Evolutionary conservation across 1,140 invertebrate genomes (phyloP), one percentile per base, ranked within the genome.

Genomic region (Aethina tumida): DNA sequence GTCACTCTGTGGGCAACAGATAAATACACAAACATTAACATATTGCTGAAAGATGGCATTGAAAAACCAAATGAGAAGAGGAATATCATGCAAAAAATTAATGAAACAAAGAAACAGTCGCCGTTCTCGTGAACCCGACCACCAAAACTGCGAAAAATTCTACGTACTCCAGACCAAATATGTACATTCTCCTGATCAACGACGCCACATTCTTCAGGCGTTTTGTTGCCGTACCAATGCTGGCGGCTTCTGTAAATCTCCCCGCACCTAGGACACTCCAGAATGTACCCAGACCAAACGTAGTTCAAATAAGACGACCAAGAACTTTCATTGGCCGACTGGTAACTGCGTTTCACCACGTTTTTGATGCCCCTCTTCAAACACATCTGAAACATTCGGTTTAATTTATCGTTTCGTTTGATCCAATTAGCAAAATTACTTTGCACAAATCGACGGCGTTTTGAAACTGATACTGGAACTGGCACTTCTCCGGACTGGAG

Each of bases 221-320:
- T 71, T 48, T 78, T 75, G 57, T 91, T 90, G 1, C 85, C 84
- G 60, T 81, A 89, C 87, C 86, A 92, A 56, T 82, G 81, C 52
- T 89, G 77, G 6, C 84, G 67, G 56, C 81, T 84, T 27, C 80
- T 67, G 57, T 84, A 88, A 41, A 89, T 87, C 46, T 88, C 76
- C 2, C 86, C 85, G 66, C 84, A 89, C 45, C 76, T 71, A 21
- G 71, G 70, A 64, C 87, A 92, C 49, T 89, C 81, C 20, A 90
- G 74, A 2, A 84, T 74, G 58, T 82, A 83, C 53, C 84, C 84
- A 24, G 81, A 77, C 83, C 82, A 89, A 2, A 82, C 79, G 59
- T 82, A 87, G 52, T 77, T 83, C 2, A 80, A 77, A 12, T 84
- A 55, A 16, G 79, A 79, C 20, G 79, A 68, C 78, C 77, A 83